phyloP scores from a whole-genome alignment of 2,888 invertebrate species.

The Drosophila colorata region DNA sequence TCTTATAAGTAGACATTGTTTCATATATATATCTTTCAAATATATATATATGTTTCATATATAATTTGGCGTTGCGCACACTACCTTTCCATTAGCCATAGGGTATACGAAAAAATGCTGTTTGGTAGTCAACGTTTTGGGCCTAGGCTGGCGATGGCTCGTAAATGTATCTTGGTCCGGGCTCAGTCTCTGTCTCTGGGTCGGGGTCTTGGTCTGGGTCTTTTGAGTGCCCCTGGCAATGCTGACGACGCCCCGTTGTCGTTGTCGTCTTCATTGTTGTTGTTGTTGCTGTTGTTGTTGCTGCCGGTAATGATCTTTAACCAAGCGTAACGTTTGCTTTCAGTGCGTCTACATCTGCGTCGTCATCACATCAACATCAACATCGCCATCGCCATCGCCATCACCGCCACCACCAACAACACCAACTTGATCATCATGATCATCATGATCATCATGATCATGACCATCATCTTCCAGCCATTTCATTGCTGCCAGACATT shows the following conservation, averaged over 20 bases:
- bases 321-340: constrained; percentile 82
- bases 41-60: no score
- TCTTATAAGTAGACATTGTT: no score
- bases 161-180: constrained; percentile 17
- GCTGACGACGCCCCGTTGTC: constrained; percentile 49
- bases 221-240: constrained; percentile 64
- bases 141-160: constrained; percentile 29
- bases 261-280: constrained; percentile 35
- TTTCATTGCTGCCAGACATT: constrained; percentile 48
- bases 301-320: constrained; percentile 82
- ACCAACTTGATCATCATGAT: constrained; percentile 8
- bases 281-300: constrained; percentile 49
- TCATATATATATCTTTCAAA: no score
- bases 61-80: background rate
- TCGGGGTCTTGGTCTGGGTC: constrained; percentile 27
- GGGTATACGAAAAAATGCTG: constrained; percentile 19
- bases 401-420: constrained; percentile 34
- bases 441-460: constrained; percentile 7
- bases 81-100: background rate
- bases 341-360: constrained; percentile 82
- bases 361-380: constrained; percentile 70
- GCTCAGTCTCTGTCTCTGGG: constrained; percentile 7
- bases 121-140: constrained; percentile 10
- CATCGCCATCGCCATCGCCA: constrained; percentile 28
- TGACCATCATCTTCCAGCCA: constrained; percentile 35